Base-by-base conservation (phyloP, 2,113 vertebrate genomes). In the Pedetes capensis region DNA sequence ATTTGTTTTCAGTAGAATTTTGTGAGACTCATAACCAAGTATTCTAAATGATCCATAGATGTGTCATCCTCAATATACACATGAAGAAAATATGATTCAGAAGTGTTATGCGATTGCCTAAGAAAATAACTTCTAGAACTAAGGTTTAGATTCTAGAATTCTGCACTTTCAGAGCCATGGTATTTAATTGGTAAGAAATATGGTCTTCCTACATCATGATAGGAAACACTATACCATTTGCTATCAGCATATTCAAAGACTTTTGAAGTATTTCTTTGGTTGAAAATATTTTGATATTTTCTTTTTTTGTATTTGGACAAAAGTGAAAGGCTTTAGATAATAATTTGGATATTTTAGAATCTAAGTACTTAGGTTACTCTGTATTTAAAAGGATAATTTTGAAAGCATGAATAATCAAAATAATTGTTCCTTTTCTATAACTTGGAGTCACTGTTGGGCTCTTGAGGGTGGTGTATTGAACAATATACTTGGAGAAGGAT, bases 301-400 rank as follows among this genome's bases (percentile, higher is more conserved):
- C 74, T 49, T 80, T 92, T 91, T 9, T 94, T 47, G 53, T n/a
- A n/a, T 34, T 23, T 42, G 69, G 59, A 29, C 1, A 4, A 57
- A 78, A 74, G 29, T 82, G 47, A 78, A 90, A 69, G 34, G 11
- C 63, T 69, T 89, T 49, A 92, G 57, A 94, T 53, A 64, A 95
- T 66, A 84, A 64, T 75, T 69, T 72, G 10, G 32, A 75, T 53
- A 18, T 12, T 86, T 83, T 71, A 6, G 51, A 94, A 80, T 87
- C 12, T 27, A 72, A 59, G 66, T 47, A 64, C 42, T 49, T 76
- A 61, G 2, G 1, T 76, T 74, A 84, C 17, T 89, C 17, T 66
- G 0, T 20, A 57, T 72, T n/a, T n/a, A n/a, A 53, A 81, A 79
- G 64, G 72, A 2, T 17, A 76, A 92, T 80, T 87, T 87, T 37